Conservation (phyloP, 2,113 vertebrate species). For the Cephalopterus ornatus region DNA sequence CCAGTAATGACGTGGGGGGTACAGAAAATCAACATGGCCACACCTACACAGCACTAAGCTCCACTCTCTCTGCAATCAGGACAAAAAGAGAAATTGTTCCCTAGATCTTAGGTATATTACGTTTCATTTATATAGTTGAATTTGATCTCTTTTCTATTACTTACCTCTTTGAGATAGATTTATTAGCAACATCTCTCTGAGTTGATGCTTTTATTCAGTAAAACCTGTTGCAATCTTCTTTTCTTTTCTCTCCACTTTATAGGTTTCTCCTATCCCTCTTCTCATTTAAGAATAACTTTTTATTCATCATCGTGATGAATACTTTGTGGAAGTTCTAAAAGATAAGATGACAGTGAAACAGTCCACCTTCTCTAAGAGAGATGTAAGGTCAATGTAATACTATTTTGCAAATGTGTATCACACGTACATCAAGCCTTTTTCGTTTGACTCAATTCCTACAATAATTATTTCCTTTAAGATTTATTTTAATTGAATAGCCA, state of each 20-base stretch:
- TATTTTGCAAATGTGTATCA: not conserved
- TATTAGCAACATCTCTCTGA: not conserved
- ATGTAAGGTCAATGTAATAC: not conserved
- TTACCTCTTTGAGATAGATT: not conserved
- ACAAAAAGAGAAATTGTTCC: not conserved
- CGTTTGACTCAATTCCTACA: not conserved
- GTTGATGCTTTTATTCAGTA: not conserved
- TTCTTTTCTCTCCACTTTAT: not conserved
- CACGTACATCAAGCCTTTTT: not conserved
- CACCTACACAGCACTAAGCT: not conserved
- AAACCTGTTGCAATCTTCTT: not conserved
- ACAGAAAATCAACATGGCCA: not conserved
- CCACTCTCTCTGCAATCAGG: not conserved
- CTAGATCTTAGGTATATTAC: not conserved
- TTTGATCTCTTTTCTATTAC: not conserved
- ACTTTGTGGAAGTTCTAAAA: not conserved
- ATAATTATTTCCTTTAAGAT: constrained; percentile 27
- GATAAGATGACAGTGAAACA: not conserved
- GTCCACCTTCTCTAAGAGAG: not conserved
- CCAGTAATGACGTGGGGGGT: not conserved
- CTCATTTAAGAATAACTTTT: not conserved
- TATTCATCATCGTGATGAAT: not conserved
- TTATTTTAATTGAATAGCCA: constrained; percentile 8
- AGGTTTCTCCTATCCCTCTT: not conserved
- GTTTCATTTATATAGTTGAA: not conserved